A percentile compares a stretch with the other conserved stretches of the same genome.
Evolutionary conservation across 2,113 vertebrate species (phyloP).

Genomic region (Pitta sordida): DNA sequence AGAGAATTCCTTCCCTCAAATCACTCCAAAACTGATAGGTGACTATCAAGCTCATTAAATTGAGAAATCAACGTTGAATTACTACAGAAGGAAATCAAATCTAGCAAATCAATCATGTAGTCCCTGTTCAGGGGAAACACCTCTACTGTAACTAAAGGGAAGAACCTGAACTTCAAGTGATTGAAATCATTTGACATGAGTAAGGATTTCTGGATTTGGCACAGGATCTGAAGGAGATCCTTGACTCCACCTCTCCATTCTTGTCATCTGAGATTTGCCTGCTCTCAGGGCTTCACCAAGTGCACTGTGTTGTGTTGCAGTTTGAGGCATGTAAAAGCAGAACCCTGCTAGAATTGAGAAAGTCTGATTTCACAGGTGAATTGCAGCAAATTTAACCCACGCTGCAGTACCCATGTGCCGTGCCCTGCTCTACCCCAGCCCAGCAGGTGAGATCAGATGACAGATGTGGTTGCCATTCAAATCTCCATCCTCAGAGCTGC

Average conservation of each 20-base stretch:
- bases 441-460: rapidly evolving
- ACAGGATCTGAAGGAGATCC: background rate
- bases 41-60: background rate
- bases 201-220: background rate
- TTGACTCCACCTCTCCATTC: background rate
- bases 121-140: background rate
- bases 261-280: background rate
- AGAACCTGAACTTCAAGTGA: background rate
- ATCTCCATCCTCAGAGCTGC: background rate
- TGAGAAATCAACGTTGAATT: background rate
- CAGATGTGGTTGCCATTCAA: background rate
- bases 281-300: rapidly evolving
- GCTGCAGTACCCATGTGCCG: background rate
- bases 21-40: background rate
- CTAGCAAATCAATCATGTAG: rapidly evolving
- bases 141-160: background rate
- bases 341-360: background rate
- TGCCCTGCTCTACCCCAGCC: background rate
- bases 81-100: background rate
- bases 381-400: background rate
- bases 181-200: background rate
- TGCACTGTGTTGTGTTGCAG: no score
- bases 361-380: background rate
- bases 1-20: background rate
- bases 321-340: background rate